Conservation (phyloP, 1,140 invertebrate species). For the Berghia stephanieae region DNA sequence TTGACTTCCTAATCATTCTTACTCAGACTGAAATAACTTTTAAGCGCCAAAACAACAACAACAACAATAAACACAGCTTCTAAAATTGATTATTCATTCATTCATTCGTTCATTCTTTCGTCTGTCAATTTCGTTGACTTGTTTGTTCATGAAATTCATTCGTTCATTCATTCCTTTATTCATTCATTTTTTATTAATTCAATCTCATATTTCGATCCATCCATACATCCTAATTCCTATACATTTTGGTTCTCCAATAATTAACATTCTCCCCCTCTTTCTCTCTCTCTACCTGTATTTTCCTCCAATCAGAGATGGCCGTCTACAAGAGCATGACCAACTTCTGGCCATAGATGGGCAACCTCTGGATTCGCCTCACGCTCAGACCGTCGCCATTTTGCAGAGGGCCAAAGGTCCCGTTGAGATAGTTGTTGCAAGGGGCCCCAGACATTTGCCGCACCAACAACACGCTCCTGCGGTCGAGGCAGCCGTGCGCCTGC, state of each 20-base stretch:
- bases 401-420: constrained; percentile 81
- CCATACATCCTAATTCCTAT: no score
- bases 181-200: no score
- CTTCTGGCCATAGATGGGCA: constrained; percentile 89
- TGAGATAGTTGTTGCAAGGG: constrained; percentile 78
- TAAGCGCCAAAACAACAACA: no score
- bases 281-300: neutral
- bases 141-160: neutral
- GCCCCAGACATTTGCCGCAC: constrained; percentile 52
- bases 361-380: constrained; percentile 84
- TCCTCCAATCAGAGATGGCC: constrained; percentile 74
- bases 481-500: neutral
- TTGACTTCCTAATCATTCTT: no score
- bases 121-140: neutral
- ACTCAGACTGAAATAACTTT: no score
- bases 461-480: constrained; percentile 20
- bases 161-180: no score
- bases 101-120: no score
- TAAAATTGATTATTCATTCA: no score
- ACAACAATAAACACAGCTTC: no score
- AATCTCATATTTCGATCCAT: no score
- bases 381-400: constrained; percentile 83
- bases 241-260: no score
- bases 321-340: constrained; percentile 83
- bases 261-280: no score